These are phyloP conservation scores for Phalacrocorax brasilianus DNA, from an alignment of 2,113 vertebrate species.

Conservation along the genomic window DNA sequence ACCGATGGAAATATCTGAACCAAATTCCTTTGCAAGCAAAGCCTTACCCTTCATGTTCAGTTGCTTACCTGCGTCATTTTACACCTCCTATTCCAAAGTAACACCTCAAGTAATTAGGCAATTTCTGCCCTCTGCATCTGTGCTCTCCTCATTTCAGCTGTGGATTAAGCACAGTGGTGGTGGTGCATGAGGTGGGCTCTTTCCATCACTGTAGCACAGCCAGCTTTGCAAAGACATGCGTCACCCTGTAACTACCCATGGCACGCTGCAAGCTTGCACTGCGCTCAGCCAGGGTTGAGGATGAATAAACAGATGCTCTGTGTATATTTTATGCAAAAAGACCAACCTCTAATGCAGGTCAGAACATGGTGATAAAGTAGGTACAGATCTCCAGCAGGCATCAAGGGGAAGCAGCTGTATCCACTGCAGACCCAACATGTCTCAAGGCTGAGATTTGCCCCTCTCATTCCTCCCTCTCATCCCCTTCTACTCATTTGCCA, in stretches of 20 bases:
- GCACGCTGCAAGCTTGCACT: fast-evolving
- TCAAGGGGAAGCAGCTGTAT: background rate
- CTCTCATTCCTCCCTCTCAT: background rate
- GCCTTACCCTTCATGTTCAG: background rate
- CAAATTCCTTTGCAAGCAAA: background rate
- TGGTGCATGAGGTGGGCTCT: background rate
- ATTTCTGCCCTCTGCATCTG: background rate
- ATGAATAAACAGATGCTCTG: background rate
- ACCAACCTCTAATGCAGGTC: background rate
- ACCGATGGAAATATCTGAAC: background rate
- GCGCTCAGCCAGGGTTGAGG: background rate
- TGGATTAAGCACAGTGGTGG: background rate
- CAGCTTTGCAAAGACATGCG: background rate
- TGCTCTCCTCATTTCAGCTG: background rate
- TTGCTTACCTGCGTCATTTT: background rate
- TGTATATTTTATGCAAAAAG: background rate
- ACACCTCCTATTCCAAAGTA: background rate
- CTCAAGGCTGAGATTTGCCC: background rate
- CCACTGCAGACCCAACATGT: background rate
- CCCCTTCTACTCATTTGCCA: background rate
- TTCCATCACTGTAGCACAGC: background rate
- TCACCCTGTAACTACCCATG: background rate
- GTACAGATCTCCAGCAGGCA: background rate
- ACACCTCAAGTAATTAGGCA: background rate
- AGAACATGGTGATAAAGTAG: background rate